These are phyloP conservation scores for Melanocharis versteri DNA, from an alignment of 2,113 vertebrate species.

Conservation along the genomic window DNA sequence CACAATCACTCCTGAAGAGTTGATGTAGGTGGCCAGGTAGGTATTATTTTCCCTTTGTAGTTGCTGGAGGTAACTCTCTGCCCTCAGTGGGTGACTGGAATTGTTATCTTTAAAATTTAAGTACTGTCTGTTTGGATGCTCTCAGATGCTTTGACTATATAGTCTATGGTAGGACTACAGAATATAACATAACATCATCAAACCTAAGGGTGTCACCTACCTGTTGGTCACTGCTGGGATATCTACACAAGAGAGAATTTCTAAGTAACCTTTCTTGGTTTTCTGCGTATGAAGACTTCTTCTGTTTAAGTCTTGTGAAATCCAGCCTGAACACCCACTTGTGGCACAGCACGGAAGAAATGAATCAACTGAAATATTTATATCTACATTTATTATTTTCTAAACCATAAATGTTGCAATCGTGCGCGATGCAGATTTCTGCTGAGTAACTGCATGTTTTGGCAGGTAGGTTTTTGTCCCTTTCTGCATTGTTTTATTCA, in stretches of 20 bases:
- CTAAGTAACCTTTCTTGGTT: background rate
- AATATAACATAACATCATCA: rapidly evolving
- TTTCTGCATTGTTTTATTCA: background rate
- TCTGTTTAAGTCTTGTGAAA: background rate
- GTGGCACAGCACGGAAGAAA: background rate
- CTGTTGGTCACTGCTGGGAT: background rate
- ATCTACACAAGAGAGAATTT: background rate
- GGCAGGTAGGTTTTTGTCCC: background rate
- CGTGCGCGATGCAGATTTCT: background rate
- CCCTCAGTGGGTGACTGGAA: background rate
- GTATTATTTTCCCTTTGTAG: background rate
- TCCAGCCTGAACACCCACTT: background rate
- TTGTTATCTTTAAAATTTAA: background rate
- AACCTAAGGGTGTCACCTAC: background rate
- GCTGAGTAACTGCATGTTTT: background rate
- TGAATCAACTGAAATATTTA: background rate
- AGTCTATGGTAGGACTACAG: background rate
- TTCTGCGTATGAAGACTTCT: background rate
- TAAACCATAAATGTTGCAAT: background rate
- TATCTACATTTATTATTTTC: background rate
- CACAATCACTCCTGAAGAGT: background rate
- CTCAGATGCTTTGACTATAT: background rate
- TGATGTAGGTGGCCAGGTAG: background rate
- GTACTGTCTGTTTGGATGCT: background rate
- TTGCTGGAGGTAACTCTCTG: background rate